Percentiles rank a stretch among this genome's conserved stretches.
Conservation (phyloP, 2,888 invertebrate species). For the Xylophagus ater region DNA sequence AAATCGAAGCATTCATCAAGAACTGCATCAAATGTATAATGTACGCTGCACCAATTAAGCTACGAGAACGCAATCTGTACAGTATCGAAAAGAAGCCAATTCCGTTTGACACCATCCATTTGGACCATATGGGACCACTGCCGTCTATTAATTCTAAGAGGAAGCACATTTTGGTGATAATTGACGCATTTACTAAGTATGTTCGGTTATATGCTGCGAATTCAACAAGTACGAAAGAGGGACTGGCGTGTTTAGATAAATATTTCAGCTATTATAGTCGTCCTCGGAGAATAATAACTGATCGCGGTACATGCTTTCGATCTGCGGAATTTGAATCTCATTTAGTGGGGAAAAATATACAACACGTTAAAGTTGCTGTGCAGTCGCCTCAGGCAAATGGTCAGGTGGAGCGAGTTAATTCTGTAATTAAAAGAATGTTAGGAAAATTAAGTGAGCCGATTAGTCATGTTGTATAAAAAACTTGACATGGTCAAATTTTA, state of each 20-base stretch:
- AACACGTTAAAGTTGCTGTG: conserved; percentile 21
- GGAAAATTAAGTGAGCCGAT: not conserved
- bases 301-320: conserved; percentile 1
- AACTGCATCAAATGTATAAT: conserved; percentile 15
- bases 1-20: conserved; percentile 15
- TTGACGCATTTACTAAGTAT: conserved; percentile 10
- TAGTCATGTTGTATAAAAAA: too few species aligned
- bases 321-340: conserved; percentile 9
- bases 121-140: conserved; percentile 7
- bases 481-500: too few species aligned
- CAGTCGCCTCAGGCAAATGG: conserved; percentile 24
- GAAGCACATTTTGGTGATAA: not conserved
- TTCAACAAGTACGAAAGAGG: too few species aligned
- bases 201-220: conserved; percentile 3
- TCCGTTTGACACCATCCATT: conserved; percentile 18
- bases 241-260: not conserved
- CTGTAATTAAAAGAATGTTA: not conserved
- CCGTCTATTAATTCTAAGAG: conserved; percentile 9
- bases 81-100: conserved; percentile 20
- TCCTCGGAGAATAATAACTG: not conserved
- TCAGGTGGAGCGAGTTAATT: conserved; percentile 15
- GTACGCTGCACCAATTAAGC: conserved; percentile 8
- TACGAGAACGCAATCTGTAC: conserved; percentile 20
- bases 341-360: conserved; percentile 15
- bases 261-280: not conserved